Conservation (phyloP, 2,113 vertebrate species). For the Ascaphus truei region DNA sequence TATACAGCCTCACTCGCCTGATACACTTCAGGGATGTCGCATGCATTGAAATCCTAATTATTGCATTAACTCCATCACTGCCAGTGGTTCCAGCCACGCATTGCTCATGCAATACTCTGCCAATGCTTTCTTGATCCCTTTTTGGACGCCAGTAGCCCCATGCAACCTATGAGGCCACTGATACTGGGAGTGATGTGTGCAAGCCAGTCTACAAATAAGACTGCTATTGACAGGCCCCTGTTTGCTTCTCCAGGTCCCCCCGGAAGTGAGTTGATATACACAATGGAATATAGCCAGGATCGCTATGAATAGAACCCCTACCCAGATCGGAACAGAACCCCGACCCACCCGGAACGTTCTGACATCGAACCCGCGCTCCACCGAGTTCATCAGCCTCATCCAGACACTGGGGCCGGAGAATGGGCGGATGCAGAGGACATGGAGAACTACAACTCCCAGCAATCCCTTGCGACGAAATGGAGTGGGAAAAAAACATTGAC, state of each 20-base stretch:
- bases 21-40: too few species aligned
- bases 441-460: conserved; percentile 24
- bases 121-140: too few species aligned
- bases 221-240: too few species aligned
- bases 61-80: too few species aligned
- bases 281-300: background rate
- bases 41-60: too few species aligned
- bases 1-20: too few species aligned
- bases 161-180: too few species aligned
- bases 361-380: background rate
- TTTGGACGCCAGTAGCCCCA: too few species aligned
- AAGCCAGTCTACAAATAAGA: too few species aligned
- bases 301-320: background rate
- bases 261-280: background rate
- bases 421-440: background rate
- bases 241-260: background rate
- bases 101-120: too few species aligned
- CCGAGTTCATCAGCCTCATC: background rate
- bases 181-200: too few species aligned
- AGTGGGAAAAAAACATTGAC: conserved; percentile 3
- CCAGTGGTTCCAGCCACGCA: too few species aligned
- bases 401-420: background rate
- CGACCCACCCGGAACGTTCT: background rate
- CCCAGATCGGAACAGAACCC: background rate
- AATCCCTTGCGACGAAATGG: conserved; percentile 10